Evolutionary conservation across 1,140 invertebrate species (phyloP).

Genomic region (Pachyrhynchus sulphureomaculatus): DNA sequence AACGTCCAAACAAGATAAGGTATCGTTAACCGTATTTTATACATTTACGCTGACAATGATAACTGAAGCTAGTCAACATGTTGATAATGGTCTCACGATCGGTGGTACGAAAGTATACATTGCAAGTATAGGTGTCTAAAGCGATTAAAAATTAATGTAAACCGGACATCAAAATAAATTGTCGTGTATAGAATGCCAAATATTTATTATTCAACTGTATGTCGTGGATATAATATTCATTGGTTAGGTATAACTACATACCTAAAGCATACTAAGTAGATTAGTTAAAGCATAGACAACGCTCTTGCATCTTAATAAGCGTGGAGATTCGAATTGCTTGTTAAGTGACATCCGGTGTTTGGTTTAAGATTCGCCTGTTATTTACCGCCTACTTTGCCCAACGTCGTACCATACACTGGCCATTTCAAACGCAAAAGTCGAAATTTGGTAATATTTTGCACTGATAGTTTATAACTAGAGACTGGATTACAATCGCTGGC

Average conservation of each 20-base stretch:
- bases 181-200: conserved; percentile 25
- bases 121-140: conserved; percentile 9
- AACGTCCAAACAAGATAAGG: too few species aligned
- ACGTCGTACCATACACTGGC: too few species aligned
- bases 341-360: conserved; percentile 36
- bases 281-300: conserved; percentile 33
- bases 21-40: too few species aligned
- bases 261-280: conserved; percentile 34
- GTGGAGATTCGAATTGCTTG: conserved; percentile 34
- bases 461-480: too few species aligned
- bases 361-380: conserved; percentile 25
- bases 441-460: too few species aligned
- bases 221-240: conserved; percentile 37
- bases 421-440: too few species aligned
- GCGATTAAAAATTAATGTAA: conserved; percentile 33
- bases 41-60: too few species aligned
- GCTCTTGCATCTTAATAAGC: conserved; percentile 35
- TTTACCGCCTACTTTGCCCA: conserved; percentile 21
- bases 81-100: neutral
- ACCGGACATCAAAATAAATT: conserved; percentile 35
- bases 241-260: conserved; percentile 32
- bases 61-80: too few species aligned
- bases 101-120: conserved; percentile 8
- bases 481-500: too few species aligned
- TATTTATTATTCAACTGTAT: conserved; percentile 30